These are phyloP conservation scores for Falco berigora DNA, from an alignment of 2,797 vertebrate genomes.

Conservation along the genomic window DNA sequence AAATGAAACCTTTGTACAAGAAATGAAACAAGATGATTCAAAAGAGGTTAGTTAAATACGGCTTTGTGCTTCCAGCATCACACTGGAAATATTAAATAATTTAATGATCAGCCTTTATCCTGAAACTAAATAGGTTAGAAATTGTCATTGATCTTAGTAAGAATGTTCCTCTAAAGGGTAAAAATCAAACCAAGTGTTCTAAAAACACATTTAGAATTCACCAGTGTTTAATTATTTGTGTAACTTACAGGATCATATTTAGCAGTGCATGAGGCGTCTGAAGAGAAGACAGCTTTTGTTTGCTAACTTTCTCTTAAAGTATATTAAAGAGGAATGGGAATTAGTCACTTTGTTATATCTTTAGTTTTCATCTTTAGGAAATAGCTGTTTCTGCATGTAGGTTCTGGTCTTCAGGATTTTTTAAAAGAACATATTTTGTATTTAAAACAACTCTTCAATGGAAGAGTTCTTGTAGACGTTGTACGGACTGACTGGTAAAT, in stretches of 20 bases:
- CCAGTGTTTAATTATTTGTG: background rate
- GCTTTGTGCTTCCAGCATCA: background rate
- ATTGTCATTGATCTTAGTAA: background rate
- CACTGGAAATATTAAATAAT: background rate
- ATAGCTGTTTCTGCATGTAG: background rate
- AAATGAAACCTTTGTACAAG: slow-evolving; percentile 59
- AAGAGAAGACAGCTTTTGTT: background rate
- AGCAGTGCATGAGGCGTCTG: background rate
- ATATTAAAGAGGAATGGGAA: background rate
- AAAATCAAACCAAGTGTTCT: background rate
- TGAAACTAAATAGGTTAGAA: background rate
- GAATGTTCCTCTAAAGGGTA: background rate
- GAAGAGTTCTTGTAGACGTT: background rate
- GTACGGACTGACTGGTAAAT: background rate
- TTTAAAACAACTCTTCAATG: background rate
- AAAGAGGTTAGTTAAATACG: slow-evolving; percentile 73
- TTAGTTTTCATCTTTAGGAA: background rate
- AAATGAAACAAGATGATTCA: slow-evolving; percentile 76
- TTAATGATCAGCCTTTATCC: background rate
- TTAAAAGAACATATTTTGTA: background rate
- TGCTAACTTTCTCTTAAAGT: background rate
- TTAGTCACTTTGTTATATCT: background rate
- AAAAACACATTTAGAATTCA: background rate
- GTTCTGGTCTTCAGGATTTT: background rate
- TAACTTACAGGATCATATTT: background rate